Evolutionary conservation across 2,113 vertebrate species (phyloP).

Genomic region (Talpa occidentalis): DNA sequence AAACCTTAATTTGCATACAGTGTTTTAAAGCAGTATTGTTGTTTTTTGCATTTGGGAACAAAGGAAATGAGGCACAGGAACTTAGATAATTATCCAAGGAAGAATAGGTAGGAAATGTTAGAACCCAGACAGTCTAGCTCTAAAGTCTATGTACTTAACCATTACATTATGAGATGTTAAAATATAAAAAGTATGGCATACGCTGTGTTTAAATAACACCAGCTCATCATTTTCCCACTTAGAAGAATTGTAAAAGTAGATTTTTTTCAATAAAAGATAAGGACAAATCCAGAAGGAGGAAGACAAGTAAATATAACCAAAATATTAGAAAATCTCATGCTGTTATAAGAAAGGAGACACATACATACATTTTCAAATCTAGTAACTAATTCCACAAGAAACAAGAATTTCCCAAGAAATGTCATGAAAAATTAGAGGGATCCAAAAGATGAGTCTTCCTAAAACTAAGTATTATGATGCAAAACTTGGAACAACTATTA

Average conservation of each 20-base stretch:
- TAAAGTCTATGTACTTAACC: not conserved
- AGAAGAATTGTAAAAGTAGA: not conserved
- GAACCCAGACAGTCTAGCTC: not conserved
- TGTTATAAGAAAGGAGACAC: not conserved
- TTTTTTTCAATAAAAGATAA: not conserved
- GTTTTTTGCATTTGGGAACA: not conserved
- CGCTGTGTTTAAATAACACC: not conserved
- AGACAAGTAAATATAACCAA: not conserved
- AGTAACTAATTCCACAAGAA: not conserved
- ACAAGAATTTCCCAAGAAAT: not conserved
- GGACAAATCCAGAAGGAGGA: not conserved
- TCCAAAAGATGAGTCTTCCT: not conserved
- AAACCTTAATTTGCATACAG: too few relatives aligned
- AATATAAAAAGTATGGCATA: not conserved
- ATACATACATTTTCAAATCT: not conserved
- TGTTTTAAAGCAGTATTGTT: not conserved
- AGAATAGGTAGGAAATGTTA: not conserved
- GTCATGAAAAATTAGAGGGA: not conserved
- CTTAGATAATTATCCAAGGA: not conserved
- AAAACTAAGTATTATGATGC: not conserved
- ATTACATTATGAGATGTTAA: not conserved
- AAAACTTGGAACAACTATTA: not conserved
- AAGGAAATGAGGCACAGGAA: not conserved
- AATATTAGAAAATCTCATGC: not conserved
- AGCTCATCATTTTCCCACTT: not conserved